These are phyloP conservation scores for Meta bourneti DNA, from an alignment of 2,888 invertebrate genomes.

Conservation along the genomic window DNA sequence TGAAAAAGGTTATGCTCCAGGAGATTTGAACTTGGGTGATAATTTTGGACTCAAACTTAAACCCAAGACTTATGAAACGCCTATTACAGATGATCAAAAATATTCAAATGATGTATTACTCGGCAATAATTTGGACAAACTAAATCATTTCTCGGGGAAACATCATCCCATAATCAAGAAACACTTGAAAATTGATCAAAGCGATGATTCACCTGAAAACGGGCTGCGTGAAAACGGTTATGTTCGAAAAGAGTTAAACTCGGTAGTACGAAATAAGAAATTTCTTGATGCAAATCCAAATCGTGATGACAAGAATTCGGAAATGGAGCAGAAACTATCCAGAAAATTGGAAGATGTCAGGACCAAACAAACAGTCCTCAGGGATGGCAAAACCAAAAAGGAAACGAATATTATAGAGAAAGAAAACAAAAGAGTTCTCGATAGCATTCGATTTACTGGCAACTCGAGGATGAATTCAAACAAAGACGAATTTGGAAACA, in stretches of 20 bases:
- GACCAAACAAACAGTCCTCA: conserved; percentile 4
- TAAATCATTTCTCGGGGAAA: too few species aligned
- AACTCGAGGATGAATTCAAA: not conserved
- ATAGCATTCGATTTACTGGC: not conserved
- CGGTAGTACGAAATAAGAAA: not conserved
- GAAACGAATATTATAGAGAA: conserved; percentile 19
- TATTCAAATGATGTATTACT: too few species aligned
- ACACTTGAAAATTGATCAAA: not conserved
- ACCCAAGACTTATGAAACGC: too few species aligned
- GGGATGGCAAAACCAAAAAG: not conserved
- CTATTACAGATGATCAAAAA: too few species aligned
- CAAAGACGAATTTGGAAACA: too few species aligned
- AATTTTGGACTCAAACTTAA: too few species aligned
- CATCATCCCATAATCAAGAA: not conserved
- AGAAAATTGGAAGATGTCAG: conserved; percentile 8
- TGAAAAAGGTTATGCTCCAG: too few species aligned
- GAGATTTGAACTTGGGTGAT: too few species aligned
- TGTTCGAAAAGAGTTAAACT: not conserved
- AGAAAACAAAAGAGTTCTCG: conserved; percentile 10
- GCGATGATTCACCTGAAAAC: not conserved
- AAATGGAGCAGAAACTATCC: not conserved
- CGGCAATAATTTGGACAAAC: too few species aligned
- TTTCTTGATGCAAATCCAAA: not conserved
- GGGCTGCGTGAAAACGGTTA: not conserved
- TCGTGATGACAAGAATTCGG: not conserved